These are phyloP conservation scores for Agraylea sexmaculata DNA, from an alignment of 1,140 invertebrate genomes.

Conservation along the genomic window DNA sequence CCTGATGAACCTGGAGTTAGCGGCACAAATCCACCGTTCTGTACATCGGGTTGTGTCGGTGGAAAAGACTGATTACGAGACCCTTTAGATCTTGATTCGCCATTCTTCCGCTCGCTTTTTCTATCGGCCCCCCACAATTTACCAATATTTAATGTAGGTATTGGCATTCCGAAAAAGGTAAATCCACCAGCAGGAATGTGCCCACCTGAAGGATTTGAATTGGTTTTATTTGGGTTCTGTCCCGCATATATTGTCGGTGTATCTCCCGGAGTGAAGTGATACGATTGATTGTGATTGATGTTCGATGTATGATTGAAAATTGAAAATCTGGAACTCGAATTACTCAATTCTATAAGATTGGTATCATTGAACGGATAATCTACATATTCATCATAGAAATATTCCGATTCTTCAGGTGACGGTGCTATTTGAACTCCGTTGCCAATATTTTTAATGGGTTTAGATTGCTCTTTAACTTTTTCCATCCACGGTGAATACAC, in stretches of 20 bases:
- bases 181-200: slow-evolving; percentile 43
- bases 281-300: slow-evolving; percentile 22
- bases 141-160: slow-evolving; percentile 58
- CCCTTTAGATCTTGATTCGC: slow-evolving; percentile 28
- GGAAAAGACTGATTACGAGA: slow-evolving; percentile 31
- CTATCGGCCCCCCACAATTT: slow-evolving; percentile 46
- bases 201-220: slow-evolving; percentile 25
- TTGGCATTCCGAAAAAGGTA: slow-evolving; percentile 72
- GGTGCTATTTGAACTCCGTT: slow-evolving; percentile 33
- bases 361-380: slow-evolving; percentile 57
- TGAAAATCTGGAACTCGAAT: slow-evolving; percentile 12
- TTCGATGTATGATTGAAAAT: slow-evolving; percentile 10
- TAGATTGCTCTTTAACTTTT: slow-evolving; percentile 36
- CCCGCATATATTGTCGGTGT: slow-evolving; percentile 55
- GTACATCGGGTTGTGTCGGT: slow-evolving; percentile 49
- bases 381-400: slow-evolving; percentile 69
- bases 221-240: slow-evolving; percentile 41
- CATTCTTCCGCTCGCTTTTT: slow-evolving; percentile 36
- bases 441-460: slow-evolving; percentile 16
- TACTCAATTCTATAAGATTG: slow-evolving; percentile 29
- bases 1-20: slow-evolving; percentile 52
- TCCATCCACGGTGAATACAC: slow-evolving; percentile 39
- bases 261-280: slow-evolving; percentile 42
- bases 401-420: slow-evolving; percentile 58
- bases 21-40: slow-evolving; percentile 61